phyloP scores from a whole-genome alignment of 2,797 vertebrate genomes.

The Sciaenops ocellatus region DNA sequence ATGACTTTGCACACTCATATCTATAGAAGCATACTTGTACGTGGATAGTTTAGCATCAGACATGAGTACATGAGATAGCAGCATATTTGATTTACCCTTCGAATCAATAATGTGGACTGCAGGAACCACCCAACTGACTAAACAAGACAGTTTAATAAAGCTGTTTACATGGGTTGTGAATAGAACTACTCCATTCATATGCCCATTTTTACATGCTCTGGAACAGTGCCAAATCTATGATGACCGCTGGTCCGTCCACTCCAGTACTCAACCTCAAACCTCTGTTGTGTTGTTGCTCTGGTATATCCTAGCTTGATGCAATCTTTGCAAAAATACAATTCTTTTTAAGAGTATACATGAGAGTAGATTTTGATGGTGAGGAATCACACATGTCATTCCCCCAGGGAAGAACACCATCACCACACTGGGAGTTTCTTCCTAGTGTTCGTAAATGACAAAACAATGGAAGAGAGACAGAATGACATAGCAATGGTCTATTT shows the following conservation, averaged over 20 bases:
- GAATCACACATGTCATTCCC: constrained; percentile 24
- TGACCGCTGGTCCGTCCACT: constrained; percentile 8
- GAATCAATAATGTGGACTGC: constrained; percentile 37
- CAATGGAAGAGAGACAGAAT: constrained; percentile 11
- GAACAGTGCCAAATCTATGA: constrained; percentile 16
- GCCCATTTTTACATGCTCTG: not conserved
- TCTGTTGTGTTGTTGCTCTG: not conserved
- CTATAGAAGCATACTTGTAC: not conserved
- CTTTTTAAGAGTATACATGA: constrained; percentile 12
- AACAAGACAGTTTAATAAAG: constrained; percentile 35
- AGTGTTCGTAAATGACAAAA: constrained; percentile 34
- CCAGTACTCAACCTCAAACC: not conserved
- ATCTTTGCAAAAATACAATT: not conserved
- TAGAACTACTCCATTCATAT: constrained; percentile 23
- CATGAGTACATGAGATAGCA: constrained; percentile 1
- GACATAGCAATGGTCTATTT: too few species aligned
- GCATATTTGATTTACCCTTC: constrained; percentile 25
- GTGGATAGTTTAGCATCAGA: not conserved
- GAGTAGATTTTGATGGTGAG: constrained; percentile 17
- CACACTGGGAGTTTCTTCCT: constrained; percentile 17
- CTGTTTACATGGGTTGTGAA: constrained; percentile 22
- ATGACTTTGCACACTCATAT: not conserved
- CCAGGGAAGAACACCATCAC: constrained; percentile 14
- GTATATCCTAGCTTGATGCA: constrained; percentile 14
- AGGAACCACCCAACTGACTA: constrained; percentile 30